Evolutionary conservation across 2,888 invertebrate genomes (phyloP).

Genomic region (Leucoma salicis): DNA sequence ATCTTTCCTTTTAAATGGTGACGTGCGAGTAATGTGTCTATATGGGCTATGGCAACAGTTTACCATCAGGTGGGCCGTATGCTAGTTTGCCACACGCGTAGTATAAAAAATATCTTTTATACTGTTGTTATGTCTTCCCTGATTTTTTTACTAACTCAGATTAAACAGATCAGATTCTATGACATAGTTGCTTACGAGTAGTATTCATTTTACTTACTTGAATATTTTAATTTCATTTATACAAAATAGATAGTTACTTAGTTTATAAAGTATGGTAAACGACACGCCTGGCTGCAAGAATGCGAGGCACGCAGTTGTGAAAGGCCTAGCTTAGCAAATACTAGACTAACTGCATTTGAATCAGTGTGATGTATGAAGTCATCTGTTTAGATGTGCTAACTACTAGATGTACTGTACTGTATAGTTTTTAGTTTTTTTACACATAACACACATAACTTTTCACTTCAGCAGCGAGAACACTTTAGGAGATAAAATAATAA

Average conservation of each 20-base stretch:
- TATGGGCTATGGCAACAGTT: too few species aligned
- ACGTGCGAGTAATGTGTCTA: too few species aligned
- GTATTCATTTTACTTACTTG: neutral
- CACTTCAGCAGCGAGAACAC: neutral
- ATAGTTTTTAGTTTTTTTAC: neutral
- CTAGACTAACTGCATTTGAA: slow-evolving; percentile 42
- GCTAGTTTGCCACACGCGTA: too few species aligned
- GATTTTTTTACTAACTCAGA: too few species aligned
- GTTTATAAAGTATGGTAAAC: slow-evolving; percentile 3
- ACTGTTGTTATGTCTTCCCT: too few species aligned
- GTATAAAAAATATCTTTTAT: too few species aligned
- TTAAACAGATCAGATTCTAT: too few species aligned
- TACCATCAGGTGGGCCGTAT: too few species aligned
- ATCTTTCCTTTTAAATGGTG: too few species aligned
- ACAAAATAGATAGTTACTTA: neutral
- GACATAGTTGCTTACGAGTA: too few species aligned
- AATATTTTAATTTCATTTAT: too few species aligned
- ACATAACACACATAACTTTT: neutral
- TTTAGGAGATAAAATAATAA: too few species aligned
- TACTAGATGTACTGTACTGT: slow-evolving; percentile 5
- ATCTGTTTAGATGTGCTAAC: slow-evolving; percentile 26
- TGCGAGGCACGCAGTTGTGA: slow-evolving; percentile 52
- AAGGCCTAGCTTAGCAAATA: slow-evolving; percentile 44
- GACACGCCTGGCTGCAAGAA: slow-evolving; percentile 38
- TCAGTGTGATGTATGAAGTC: slow-evolving; percentile 30